phyloP scores from a whole-genome alignment of 2,113 vertebrate genomes.

The Callospermophilus lateralis region DNA sequence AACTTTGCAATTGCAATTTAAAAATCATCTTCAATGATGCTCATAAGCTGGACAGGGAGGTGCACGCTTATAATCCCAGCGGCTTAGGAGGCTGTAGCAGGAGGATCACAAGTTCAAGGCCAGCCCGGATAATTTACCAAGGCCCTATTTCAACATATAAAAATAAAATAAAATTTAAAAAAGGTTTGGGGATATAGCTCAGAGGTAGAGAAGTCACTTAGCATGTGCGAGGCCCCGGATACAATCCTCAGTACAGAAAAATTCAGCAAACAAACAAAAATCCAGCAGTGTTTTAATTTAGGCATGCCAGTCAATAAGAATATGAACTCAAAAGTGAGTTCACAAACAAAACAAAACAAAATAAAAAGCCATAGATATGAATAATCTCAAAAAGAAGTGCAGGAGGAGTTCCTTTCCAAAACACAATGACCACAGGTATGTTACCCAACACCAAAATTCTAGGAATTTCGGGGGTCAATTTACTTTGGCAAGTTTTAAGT shows the following conservation, averaged over 20 bases:
- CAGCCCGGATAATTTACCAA: too few species aligned
- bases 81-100: not conserved
- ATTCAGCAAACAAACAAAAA: too few species aligned
- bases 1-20: not conserved
- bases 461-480: not conserved
- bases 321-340: too few species aligned
- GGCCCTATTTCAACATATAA: too few species aligned
- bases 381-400: not conserved
- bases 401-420: not conserved
- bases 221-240: not conserved
- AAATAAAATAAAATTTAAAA: not conserved
- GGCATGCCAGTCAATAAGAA: too few species aligned
- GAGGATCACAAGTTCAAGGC: not conserved
- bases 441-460: not conserved
- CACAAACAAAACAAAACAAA: too few species aligned
- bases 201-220: not conserved
- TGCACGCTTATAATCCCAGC: too few species aligned
- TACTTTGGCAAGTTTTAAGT: not conserved
- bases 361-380: not conserved
- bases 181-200: not conserved
- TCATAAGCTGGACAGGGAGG: too few species aligned
- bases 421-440: not conserved
- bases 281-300: too few species aligned
- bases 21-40: not conserved
- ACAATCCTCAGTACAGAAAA: not conserved